These are phyloP conservation scores for Rhamnusium bicolor DNA, from an alignment of 2,888 invertebrate species.

Conservation along the genomic window DNA sequence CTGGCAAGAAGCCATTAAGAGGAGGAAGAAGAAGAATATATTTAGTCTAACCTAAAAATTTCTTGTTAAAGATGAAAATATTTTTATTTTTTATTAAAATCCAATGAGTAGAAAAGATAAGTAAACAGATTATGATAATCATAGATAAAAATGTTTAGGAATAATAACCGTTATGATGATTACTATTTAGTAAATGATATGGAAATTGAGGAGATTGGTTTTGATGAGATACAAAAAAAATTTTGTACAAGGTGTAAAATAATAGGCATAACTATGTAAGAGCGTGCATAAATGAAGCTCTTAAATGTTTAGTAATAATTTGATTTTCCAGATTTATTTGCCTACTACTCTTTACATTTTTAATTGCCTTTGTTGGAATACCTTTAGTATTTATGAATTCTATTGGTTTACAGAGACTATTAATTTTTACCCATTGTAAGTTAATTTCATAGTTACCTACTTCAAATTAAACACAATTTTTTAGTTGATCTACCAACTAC, in stretches of 20 bases:
- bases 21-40: too few relatives aligned
- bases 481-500: conserved; percentile 57
- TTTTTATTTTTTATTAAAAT: too few relatives aligned
- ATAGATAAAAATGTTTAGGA: conserved; percentile 32
- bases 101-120: too few relatives aligned
- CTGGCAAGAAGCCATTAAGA: too few relatives aligned
- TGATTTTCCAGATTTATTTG: conserved; percentile 50
- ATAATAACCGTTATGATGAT: conserved; percentile 45
- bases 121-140: not conserved
- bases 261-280: conserved; percentile 39
- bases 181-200: conserved; percentile 53
- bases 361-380: conserved; percentile 78
- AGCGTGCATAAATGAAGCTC: conserved; percentile 27
- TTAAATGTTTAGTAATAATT: not conserved
- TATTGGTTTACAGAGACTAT: conserved; percentile 77
- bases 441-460: too few relatives aligned
- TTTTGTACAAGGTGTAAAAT: conserved; percentile 32
- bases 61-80: too few relatives aligned
- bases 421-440: conserved; percentile 85
- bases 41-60: too few relatives aligned
- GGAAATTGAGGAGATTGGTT: conserved; percentile 43
- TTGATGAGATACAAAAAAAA: conserved; percentile 37
- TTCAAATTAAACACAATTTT: conserved; percentile 29
- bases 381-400: conserved; percentile 83
- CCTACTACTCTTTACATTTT: conserved; percentile 67